Conservation (phyloP, 2,797 vertebrate genomes). For the Pseudochirops corinnae region DNA sequence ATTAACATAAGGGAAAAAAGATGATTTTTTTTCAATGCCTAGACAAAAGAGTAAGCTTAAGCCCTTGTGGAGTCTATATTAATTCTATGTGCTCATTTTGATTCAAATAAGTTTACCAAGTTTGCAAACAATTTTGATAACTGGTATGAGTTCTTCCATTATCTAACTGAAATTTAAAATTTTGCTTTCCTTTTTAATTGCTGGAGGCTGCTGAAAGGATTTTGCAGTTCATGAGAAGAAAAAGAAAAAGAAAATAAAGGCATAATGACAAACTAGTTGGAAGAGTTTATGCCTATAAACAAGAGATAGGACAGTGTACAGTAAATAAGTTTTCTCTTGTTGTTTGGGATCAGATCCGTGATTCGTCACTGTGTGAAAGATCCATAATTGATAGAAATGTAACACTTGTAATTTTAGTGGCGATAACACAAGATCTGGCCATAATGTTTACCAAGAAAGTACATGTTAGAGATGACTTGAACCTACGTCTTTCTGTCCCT, state of each 20-base stretch:
- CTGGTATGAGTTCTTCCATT: background rate
- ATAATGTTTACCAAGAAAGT: background rate
- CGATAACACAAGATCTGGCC: background rate
- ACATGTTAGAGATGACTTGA: background rate
- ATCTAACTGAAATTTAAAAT: background rate
- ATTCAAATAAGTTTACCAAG: background rate
- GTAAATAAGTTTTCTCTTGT: background rate
- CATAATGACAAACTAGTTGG: background rate
- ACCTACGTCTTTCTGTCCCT: background rate
- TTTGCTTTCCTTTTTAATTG: background rate
- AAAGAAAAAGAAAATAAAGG: slow-evolving; percentile 5
- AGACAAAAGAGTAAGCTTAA: background rate
- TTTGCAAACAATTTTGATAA: background rate
- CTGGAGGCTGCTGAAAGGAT: background rate
- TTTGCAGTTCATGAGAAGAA: slow-evolving; percentile 22
- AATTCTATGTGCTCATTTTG: background rate
- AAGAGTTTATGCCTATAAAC: background rate
- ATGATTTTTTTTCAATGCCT: background rate
- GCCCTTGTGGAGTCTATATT: background rate
- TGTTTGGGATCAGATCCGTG: background rate
- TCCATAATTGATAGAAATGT: background rate
- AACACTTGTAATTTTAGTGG: background rate
- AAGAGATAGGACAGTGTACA: background rate
- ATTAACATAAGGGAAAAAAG: background rate
- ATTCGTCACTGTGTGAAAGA: background rate